Conservation (phyloP, 2,113 vertebrate species). For the Diadophis punctatus region DNA sequence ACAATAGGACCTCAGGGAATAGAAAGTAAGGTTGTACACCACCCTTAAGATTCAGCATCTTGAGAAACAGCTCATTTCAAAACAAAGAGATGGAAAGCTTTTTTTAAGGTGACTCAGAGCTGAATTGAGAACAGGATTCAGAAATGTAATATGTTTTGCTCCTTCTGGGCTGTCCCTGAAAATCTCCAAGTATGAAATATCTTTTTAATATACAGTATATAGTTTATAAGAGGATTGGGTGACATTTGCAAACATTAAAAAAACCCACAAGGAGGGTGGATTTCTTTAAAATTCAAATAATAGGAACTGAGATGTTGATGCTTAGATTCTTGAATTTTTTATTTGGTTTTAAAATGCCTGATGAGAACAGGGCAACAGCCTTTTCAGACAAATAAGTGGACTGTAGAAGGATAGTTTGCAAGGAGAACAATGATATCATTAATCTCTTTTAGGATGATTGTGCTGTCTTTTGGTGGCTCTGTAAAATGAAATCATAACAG, state of each 20-base stretch:
- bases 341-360: not conserved
- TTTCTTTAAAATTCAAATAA: not conserved
- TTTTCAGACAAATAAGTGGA: not conserved
- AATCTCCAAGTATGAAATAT: not conserved
- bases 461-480: not conserved
- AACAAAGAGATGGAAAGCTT: not conserved
- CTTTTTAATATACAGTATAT: not conserved
- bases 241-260: not conserved
- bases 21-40: not conserved
- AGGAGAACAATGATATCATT: not conserved
- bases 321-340: not conserved
- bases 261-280: not conserved
- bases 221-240: not conserved
- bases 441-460: not conserved
- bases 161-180: not conserved
- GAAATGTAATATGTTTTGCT: not conserved
- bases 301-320: not conserved
- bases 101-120: not conserved
- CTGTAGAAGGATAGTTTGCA: not conserved
- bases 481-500: not conserved
- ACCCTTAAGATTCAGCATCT: not conserved
- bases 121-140: not conserved
- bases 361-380: not conserved
- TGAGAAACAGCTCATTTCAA: not conserved
- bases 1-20: not conserved